Evolutionary conservation across 2,797 vertebrate genomes (phyloP), one percentile per base, ranked within the genome.

Genomic region (Cynodonichthys magdalenae): DNA sequence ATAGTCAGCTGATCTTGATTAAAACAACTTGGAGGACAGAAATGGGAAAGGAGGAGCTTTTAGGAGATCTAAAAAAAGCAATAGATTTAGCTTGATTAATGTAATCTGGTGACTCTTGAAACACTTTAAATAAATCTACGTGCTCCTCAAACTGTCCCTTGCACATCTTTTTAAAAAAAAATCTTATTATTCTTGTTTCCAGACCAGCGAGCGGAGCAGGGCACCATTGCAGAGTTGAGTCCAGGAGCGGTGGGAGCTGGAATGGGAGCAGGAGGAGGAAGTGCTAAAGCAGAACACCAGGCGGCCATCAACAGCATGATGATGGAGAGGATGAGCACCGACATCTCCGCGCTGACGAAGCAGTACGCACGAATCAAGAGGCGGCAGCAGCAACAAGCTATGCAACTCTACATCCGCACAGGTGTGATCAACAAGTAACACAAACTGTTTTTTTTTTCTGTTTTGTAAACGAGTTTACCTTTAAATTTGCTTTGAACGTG

Each of bases 221-320:
- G 94, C 52, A 98, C 94, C 91, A 98, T 99, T 7, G 95, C 95
- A 0, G 96, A 97, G 82, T 87, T 99, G 83, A 99, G 96, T 64
- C 98, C 98, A 0, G 98, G 98, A 45, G 98, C 98, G 0, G 95
- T 99, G 79, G 95, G 95, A 12, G 93, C 94, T 0, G 94, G 50
- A 87, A 94, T 45, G 0, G 95, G 93, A 5, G 92, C 5, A 17
- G 93, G 5, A 18, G 46, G 93, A 62, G 92, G 92, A 1, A 93
- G 34, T 0, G 82, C 87, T 24, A 77, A 56, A 52, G 95, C 93
- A 0, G 97, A 99, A 46, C 96, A 98, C 77, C 95, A 97, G 4
- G 95, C 96, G 0, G 95, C 94, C n/a, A 95, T 98, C 82, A 99
- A 98, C 92, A 97, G 97, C 75, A 98, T 99, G 98, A 97, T 99